A percentile compares a stretch with the other conserved stretches of the same genome.
phyloP scores from a whole-genome alignment of 2,888 invertebrate species.

The Mechanitis messenoides region DNA sequence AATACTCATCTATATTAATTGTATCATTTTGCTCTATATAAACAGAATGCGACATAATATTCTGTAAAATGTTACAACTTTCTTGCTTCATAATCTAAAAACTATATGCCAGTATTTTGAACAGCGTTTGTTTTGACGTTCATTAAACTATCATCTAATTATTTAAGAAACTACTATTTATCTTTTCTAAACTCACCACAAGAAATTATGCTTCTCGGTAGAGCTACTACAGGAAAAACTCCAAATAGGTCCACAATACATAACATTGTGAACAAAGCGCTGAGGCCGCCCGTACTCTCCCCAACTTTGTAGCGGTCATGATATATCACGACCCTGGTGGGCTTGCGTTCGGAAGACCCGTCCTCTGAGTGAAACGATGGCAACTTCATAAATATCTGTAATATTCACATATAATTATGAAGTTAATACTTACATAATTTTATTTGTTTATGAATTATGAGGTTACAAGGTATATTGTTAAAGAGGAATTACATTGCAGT shows the following conservation, averaged over 20 bases:
- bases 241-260: constrained; percentile 90
- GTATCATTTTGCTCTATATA: too few relatives aligned
- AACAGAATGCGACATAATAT: too few relatives aligned
- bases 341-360: constrained; percentile 28
- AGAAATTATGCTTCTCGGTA: constrained; percentile 84
- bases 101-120: too few relatives aligned
- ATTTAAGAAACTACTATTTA: too few relatives aligned
- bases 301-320: constrained; percentile 46
- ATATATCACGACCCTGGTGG: constrained; percentile 37
- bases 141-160: too few relatives aligned
- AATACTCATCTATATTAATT: too few relatives aligned
- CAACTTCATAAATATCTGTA: constrained; percentile 1
- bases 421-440: neutral
- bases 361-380: neutral
- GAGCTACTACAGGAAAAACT: constrained; percentile 86
- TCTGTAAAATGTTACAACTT: too few relatives aligned
- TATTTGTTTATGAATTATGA: too few relatives aligned
- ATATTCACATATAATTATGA: neutral
- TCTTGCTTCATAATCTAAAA: too few relatives aligned
- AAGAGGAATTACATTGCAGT: too few relatives aligned
- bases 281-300: constrained; percentile 72
- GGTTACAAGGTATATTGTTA: too few relatives aligned
- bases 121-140: too few relatives aligned
- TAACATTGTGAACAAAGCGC: constrained; percentile 81
- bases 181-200: constrained; percentile 74